Evolutionary conservation across 2,797 vertebrate species (phyloP), one percentile per base, ranked within the genome.

Genomic region (Typhlichthys eigenmanni): DNA sequence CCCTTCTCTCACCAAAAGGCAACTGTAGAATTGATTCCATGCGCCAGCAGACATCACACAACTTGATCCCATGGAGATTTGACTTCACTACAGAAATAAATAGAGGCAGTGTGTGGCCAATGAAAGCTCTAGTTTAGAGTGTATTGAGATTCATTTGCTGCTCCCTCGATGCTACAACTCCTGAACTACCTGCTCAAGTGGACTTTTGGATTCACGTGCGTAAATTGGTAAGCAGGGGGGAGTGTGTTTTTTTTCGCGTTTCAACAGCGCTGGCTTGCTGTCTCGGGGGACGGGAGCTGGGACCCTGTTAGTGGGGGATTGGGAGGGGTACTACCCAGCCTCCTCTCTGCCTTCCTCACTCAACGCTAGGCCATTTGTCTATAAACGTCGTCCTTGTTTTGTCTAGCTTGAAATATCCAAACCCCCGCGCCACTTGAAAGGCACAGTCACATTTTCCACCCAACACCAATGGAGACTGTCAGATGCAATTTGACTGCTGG

Each of bases 1-100:
- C 87, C 74, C 76, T 75, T 88, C 85, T 86, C 85, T 87, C 87
- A 81, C 87, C 79, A 78, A 79, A 78, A 89, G 83, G 83, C 83
- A 86, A 84, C 87, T 68, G 9, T 72, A 78, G 87, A 84, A 87
- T 86, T 87, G 85, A 87, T 86, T 90, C 79, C 71, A 68, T 69
- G 69, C 75, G 78, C 81, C 77, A 82, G 83, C 73, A 84, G 85
- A 82, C 83, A 79, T 85, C 81, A 83, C 85, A 81, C 79, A 71
- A 78, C 8, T 59, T 80, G 45, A 58, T 80, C 82, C 83, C 67
- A 68, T 74, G 76, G 87, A 87, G 84, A 81, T 87, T 85, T 82
- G 79, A 86, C 84, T 86, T 87, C 57, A 78, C 81, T 58, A 79
- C 79, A 82, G 83, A 84, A 88, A 88, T 84, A 87, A 88, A 82